Percentiles rank a stretch among this genome's conserved stretches.
Conservation (phyloP, 2,113 vertebrate genomes). For the Sminthopsis crassicaudata region DNA sequence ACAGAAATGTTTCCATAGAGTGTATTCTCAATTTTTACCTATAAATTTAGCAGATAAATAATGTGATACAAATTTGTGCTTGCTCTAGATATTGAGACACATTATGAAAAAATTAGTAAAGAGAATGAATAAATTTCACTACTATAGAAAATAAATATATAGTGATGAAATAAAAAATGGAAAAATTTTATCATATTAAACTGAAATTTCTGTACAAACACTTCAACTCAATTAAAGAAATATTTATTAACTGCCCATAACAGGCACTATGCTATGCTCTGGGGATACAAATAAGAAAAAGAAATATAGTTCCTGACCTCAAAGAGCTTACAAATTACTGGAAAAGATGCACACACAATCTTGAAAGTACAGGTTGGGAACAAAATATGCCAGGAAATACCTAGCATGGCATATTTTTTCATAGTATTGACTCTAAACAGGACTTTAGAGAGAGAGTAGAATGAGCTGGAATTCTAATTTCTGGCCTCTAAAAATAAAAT, state of each 20-base stretch:
- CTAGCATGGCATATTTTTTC: background rate
- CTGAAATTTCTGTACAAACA: background rate
- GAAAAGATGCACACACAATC: background rate
- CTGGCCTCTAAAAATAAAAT: background rate
- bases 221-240: background rate
- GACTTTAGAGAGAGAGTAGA: background rate
- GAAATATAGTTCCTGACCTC: background rate
- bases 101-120: background rate
- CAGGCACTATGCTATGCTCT: background rate
- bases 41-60: background rate
- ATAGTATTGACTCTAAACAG: background rate
- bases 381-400: rapidly evolving
- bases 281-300: background rate
- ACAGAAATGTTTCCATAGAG: background rate
- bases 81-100: background rate
- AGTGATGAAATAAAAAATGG: background rate
- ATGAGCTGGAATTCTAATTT: background rate
- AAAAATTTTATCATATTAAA: background rate
- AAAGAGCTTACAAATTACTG: background rate
- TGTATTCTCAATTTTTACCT: background rate
- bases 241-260: background rate
- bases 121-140: background rate
- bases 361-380: background rate
- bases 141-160: background rate
- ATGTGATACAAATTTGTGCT: background rate